A percentile compares a stretch with the other conserved stretches of the same genome.
phyloP scores from a whole-genome alignment of 2,888 invertebrate species.

The Lasius platythorax region DNA sequence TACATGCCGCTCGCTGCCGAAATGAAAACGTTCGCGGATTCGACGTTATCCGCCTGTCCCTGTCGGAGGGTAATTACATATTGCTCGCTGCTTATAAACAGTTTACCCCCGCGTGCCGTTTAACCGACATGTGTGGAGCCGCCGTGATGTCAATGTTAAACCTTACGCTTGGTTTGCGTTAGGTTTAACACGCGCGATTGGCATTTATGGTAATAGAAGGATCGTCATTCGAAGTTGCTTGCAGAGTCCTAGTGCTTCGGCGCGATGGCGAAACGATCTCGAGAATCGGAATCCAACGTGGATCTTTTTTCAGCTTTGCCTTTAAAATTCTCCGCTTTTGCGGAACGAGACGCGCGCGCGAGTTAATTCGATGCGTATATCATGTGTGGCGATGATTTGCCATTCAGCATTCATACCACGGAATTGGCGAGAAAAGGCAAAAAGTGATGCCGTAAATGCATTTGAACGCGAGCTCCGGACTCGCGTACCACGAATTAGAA shows the following conservation, averaged over 20 bases:
- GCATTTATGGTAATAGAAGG: background rate
- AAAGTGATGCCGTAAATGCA: constrained; percentile 74
- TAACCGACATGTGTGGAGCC: background rate
- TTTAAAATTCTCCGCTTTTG: constrained; percentile 34
- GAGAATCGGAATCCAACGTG: background rate
- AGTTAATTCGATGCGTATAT: constrained; percentile 47
- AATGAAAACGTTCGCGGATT: constrained; percentile 67
- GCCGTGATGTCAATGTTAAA: background rate
- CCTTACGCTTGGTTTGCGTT: constrained; percentile 13
- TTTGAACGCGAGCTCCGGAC: constrained; percentile 73
- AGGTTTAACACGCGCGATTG: background rate
- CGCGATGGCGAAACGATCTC: constrained; percentile 4
- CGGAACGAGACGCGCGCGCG: constrained; percentile 13
- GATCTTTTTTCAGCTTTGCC: constrained; percentile 13
- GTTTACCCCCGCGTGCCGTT: constrained; percentile 4
- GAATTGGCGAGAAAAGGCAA: constrained; percentile 66
- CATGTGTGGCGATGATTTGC: constrained; percentile 49
- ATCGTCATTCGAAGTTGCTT: background rate
- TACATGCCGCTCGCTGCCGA: constrained; percentile 47
- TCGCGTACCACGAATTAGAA: constrained; percentile 77
- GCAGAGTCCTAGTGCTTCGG: too few species aligned
- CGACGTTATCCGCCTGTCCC: constrained; percentile 48
- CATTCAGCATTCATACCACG: constrained; percentile 39
- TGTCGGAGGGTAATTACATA: constrained; percentile 49
- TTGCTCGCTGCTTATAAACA: constrained; percentile 47